Evolutionary conservation across 2,797 vertebrate genomes (phyloP).

Genomic region (Okamejei kenojei): DNA sequence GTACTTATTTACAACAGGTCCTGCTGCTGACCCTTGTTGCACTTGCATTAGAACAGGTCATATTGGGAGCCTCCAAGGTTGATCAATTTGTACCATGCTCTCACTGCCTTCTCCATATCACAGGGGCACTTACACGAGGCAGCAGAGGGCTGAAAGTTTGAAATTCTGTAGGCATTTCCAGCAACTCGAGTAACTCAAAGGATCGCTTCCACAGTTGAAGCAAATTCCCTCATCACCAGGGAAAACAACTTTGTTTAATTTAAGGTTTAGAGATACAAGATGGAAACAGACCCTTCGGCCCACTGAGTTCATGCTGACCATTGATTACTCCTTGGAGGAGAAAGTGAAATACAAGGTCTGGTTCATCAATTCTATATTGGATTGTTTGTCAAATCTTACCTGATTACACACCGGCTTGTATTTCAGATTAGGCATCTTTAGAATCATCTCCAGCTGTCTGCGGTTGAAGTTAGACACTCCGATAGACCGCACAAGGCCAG

Average conservation of each 20-base stretch:
- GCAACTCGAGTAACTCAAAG: background rate
- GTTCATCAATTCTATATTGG: too few relatives aligned
- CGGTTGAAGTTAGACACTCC: conserved; percentile 26
- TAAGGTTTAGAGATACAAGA: too few relatives aligned
- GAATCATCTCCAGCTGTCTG: background rate
- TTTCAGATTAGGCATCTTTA: background rate
- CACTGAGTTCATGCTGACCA: too few relatives aligned
- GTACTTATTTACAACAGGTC: too few relatives aligned
- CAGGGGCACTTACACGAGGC: background rate
- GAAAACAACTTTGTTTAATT: background rate
- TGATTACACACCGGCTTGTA: conserved; percentile 14
- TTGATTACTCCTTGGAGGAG: too few relatives aligned
- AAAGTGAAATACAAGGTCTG: too few relatives aligned
- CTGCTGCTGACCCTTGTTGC: background rate
- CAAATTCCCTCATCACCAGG: background rate
- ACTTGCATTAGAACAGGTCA: background rate
- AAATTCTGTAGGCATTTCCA: background rate
- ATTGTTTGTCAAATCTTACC: background rate
- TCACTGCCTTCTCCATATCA: too few relatives aligned
- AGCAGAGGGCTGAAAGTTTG: background rate
- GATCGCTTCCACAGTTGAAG: background rate
- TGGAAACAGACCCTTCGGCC: too few relatives aligned
- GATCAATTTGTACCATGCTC: background rate
- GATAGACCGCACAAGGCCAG: background rate
- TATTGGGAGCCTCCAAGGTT: background rate